Evolutionary conservation across 2,113 vertebrate genomes (phyloP).

Genomic region (Tamias sibiricus): DNA sequence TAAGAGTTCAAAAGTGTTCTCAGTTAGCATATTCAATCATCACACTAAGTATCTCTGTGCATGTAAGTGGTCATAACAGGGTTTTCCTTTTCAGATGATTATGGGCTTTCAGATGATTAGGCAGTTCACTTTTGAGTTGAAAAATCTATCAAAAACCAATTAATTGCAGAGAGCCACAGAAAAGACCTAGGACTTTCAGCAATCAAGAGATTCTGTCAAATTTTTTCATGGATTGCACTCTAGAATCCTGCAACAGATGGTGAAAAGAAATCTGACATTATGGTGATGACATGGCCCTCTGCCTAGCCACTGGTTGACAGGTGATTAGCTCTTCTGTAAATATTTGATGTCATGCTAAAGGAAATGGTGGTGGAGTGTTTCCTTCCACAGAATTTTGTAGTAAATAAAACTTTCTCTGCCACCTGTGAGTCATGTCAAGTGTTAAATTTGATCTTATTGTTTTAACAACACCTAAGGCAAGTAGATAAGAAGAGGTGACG

Average conservation of each 20-base stretch:
- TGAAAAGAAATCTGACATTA: neutral
- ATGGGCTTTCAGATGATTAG: neutral
- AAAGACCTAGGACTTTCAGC: neutral
- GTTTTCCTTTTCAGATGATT: neutral
- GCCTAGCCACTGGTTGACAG: neutral
- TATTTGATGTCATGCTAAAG: neutral
- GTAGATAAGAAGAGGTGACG: neutral
- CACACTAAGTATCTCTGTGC: neutral
- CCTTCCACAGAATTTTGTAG: neutral
- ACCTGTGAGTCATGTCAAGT: neutral
- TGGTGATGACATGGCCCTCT: neutral
- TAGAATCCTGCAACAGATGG: neutral
- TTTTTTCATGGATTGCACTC: neutral
- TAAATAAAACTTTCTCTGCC: neutral
- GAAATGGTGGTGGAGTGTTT: neutral
- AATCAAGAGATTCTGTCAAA: neutral
- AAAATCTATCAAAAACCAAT: neutral
- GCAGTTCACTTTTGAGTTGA: neutral
- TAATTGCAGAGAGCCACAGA: neutral
- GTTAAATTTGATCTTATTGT: neutral
- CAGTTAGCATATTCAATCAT: neutral
- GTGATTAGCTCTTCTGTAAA: neutral
- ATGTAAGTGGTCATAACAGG: accelerated
- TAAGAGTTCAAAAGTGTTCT: neutral
- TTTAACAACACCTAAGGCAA: neutral